A percentile compares a stretch with the other conserved stretches of the same genome.
Evolutionary conservation across 1,140 invertebrate species (phyloP).

Genomic region (Magallana ariakensis): DNA sequence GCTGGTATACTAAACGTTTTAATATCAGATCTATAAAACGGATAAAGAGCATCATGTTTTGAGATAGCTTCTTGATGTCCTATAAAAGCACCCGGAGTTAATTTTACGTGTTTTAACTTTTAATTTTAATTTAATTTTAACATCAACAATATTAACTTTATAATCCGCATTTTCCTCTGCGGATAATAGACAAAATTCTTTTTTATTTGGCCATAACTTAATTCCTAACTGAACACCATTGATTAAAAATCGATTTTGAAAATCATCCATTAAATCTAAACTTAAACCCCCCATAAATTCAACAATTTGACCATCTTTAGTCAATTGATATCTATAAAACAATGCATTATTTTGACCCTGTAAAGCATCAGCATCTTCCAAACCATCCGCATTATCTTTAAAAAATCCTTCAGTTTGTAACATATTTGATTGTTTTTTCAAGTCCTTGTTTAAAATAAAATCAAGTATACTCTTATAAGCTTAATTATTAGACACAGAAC

Average conservation of each 20-base stretch:
- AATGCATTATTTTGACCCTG: neutral
- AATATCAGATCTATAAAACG: constrained; percentile 3
- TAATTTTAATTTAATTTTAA: too few relatives aligned
- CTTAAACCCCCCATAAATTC: neutral
- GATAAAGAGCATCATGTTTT: neutral
- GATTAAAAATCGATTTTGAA: constrained; percentile 5
- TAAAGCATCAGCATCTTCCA: neutral
- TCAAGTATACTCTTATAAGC: neutral
- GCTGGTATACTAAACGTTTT: constrained; percentile 18
- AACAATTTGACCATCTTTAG: neutral
- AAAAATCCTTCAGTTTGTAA: neutral
- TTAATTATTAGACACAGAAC: neutral
- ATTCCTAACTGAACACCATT: constrained; percentile 5
- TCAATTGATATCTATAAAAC: constrained; percentile 9
- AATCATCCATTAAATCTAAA: constrained; percentile 2
- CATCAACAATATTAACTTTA: constrained; percentile 9
- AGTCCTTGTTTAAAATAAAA: neutral
- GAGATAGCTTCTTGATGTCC: neutral
- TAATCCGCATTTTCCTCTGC: neutral
- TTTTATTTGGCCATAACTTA: neutral
- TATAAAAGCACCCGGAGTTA: constrained; percentile 19
- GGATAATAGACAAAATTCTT: constrained; percentile 11
- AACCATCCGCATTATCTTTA: neutral
- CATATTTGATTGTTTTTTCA: neutral
- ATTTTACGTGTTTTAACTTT: neutral